Percentiles rank a stretch among this genome's conserved stretches.
Evolutionary conservation across 2,888 invertebrate species (phyloP).

Genomic region (Tanypteryx hageni): DNA sequence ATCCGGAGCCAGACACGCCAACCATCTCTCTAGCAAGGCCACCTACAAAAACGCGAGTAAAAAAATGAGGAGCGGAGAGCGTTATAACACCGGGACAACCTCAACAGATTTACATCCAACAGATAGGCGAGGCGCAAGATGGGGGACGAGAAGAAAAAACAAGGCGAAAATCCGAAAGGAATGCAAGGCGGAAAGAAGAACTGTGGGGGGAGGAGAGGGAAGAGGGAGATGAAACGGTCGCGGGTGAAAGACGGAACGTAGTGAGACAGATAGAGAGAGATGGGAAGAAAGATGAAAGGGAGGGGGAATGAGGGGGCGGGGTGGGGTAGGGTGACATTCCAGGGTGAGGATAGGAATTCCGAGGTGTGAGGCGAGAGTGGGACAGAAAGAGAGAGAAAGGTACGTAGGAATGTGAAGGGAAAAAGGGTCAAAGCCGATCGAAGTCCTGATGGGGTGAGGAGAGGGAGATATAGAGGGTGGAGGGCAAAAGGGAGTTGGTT

Average conservation of each 20-base stretch:
- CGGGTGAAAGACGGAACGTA: not conserved
- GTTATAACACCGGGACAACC: conserved; percentile 16
- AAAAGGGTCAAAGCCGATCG: not conserved
- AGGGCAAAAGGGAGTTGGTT: not conserved
- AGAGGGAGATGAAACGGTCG: not conserved
- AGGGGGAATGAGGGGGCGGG: not conserved
- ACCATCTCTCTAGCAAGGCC: too few relatives aligned
- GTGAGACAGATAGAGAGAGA: not conserved
- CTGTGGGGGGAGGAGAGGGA: not conserved
- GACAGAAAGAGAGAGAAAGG: not conserved
- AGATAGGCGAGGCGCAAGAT: not conserved
- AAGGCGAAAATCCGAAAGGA: not conserved
- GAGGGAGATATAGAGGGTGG: not conserved
- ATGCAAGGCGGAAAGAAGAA: not conserved
- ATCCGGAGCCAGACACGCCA: too few relatives aligned
- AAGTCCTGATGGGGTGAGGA: not conserved
- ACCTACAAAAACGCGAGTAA: not conserved
- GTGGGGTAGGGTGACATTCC: not conserved
- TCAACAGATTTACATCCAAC: conserved; percentile 18
- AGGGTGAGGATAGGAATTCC: not conserved
- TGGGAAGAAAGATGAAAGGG: not conserved
- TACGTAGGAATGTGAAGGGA: too few relatives aligned
- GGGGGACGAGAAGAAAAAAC: not conserved
- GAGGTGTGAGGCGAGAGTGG: not conserved
- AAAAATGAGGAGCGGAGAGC: not conserved